Evolutionary conservation across 2,797 vertebrate species (phyloP).

Genomic region (Agapornis canus): DNA sequence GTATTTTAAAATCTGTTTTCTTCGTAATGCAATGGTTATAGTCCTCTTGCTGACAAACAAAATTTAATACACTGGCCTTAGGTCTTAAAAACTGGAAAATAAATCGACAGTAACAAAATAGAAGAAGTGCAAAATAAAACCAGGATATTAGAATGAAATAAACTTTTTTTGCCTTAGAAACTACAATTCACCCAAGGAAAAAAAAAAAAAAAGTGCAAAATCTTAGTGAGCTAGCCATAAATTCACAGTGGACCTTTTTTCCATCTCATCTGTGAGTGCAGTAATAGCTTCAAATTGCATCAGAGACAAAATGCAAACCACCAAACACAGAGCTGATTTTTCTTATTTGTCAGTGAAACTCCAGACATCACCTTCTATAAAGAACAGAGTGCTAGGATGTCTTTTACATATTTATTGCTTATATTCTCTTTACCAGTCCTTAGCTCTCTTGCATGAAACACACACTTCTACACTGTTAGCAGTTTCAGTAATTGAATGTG

Average conservation of each 20-base stretch:
- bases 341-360: not conserved
- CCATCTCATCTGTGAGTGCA: not conserved
- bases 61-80: not conserved
- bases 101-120: not conserved
- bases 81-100: not conserved
- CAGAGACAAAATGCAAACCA: not conserved
- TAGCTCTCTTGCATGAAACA: not conserved
- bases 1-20: not conserved
- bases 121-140: not conserved
- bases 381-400: not conserved
- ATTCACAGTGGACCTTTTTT: not conserved
- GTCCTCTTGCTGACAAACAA: not conserved
- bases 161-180: not conserved
- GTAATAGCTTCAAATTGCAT: not conserved
- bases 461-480: not conserved
- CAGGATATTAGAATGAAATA: not conserved
- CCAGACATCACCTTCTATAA: not conserved
- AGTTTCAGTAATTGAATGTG: not conserved
- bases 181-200: not conserved
- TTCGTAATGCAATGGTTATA: not conserved
- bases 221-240: not conserved
- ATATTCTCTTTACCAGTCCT: not conserved
- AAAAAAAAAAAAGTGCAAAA: not conserved
- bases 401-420: not conserved
- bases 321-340: not conserved